These are phyloP conservation scores for Syrphus vitripennis DNA, from an alignment of 2,888 invertebrate genomes.

Conservation along the genomic window DNA sequence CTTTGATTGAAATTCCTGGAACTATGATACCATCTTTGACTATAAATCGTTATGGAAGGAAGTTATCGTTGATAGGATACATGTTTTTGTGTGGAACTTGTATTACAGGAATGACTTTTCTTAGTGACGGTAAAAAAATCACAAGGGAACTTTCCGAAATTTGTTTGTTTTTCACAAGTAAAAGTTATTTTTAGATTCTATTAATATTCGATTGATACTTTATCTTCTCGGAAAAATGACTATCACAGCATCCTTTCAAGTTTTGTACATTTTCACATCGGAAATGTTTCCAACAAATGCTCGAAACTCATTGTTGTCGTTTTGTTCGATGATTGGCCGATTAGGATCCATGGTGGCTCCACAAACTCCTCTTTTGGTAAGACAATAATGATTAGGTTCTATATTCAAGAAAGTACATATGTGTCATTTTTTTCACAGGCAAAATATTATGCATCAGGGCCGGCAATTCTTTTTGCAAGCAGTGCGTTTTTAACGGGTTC, in stretches of 20 bases:
- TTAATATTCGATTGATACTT: conserved; percentile 73
- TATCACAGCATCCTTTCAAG: conserved; percentile 86
- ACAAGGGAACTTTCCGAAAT: neutral
- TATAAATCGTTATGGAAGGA: conserved; percentile 85
- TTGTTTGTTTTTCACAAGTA: no score
- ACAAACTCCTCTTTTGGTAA: conserved; percentile 80
- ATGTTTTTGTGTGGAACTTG: neutral
- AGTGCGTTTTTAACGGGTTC: conserved; percentile 83
- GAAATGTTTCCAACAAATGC: conserved; percentile 88
- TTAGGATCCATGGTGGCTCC: conserved; percentile 87
- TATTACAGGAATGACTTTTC: conserved; percentile 77
- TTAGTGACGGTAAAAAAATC: conserved; percentile 73
- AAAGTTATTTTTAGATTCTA: no score
- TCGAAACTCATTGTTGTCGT: conserved; percentile 85
- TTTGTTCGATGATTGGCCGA: conserved; percentile 87
- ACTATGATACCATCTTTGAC: conserved; percentile 85
- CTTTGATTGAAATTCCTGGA: conserved; percentile 87
- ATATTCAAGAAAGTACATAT: neutral
- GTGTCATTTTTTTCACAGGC: no score
- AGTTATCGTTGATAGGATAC: conserved; percentile 83
- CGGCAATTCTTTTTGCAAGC: conserved; percentile 84
- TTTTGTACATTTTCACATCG: conserved; percentile 86
- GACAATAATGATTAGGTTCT: neutral
- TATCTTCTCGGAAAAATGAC: conserved; percentile 86
- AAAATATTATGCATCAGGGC: conserved; percentile 81